Conservation (phyloP, 1,140 invertebrate species). For the Idris sp. region DNA sequence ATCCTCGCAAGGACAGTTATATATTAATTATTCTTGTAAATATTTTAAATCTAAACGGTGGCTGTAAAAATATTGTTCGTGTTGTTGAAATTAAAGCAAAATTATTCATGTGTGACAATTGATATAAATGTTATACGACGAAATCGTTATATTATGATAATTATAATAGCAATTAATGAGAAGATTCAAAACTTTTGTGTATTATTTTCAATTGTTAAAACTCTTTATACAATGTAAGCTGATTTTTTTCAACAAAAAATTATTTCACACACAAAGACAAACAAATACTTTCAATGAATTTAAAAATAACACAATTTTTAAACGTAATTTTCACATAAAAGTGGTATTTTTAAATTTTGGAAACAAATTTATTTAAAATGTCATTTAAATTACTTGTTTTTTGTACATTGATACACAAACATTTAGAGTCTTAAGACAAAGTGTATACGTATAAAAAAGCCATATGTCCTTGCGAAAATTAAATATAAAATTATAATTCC, state of each 20-base stretch:
- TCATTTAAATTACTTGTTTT: no score
- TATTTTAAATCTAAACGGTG: constrained; percentile 12
- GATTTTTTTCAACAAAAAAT: no score
- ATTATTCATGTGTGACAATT: constrained; percentile 12
- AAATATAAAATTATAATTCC: constrained; percentile 46
- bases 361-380: no score
- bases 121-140: constrained; percentile 4
- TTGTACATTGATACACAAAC: constrained; percentile 33
- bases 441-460: constrained; percentile 41
- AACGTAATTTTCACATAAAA: no score
- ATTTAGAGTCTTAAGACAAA: constrained; percentile 25
- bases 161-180: no score
- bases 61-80: constrained; percentile 49
- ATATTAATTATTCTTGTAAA: constrained; percentile 44
- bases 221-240: no score
- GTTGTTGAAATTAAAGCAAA: constrained; percentile 23
- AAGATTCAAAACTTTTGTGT: no score
- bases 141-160: background rate
- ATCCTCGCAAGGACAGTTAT: constrained; percentile 56
- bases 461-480: constrained; percentile 56
- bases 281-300: no score
- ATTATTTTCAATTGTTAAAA: no score
- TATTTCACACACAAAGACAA: no score
- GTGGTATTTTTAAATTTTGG: no score
- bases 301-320: no score